Conservation (phyloP, 2,888 invertebrate genomes). For the Cecidostiba fungosa region DNA sequence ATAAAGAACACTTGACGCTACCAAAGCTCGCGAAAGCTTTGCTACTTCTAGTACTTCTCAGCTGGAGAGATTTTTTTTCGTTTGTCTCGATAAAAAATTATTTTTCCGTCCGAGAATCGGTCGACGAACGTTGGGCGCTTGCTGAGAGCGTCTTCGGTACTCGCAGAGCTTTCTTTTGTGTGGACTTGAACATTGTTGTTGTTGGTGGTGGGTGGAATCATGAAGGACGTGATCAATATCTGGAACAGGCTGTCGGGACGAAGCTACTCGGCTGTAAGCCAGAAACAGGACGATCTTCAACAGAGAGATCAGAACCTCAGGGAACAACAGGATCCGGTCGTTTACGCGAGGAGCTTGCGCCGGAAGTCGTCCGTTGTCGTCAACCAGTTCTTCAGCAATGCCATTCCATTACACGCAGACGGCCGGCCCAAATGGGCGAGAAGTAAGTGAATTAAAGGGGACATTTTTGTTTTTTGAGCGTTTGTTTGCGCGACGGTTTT, state of each 20-base stretch:
- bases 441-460: slow-evolving; percentile 78
- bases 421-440: slow-evolving; percentile 79
- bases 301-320: slow-evolving; percentile 23
- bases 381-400: slow-evolving; percentile 80
- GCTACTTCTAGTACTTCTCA: neutral
- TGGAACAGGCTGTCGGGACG: slow-evolving; percentile 82
- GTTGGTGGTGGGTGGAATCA: slow-evolving; percentile 69
- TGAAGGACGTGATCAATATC: slow-evolving; percentile 85
- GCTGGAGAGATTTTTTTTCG: neutral
- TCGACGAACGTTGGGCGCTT: neutral
- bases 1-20: neutral
- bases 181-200: neutral
- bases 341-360: slow-evolving; percentile 73
- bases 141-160: slow-evolving; percentile 31
- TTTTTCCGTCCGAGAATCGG: neutral
- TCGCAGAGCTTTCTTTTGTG: neutral
- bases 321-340: slow-evolving; percentile 18
- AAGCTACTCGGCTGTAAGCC: slow-evolving; percentile 83
- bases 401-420: slow-evolving; percentile 79
- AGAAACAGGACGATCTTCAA: slow-evolving; percentile 64
- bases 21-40: neutral
- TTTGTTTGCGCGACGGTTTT: too few species aligned
- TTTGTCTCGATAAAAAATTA: neutral
- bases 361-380: slow-evolving; percentile 79
- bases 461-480: too few species aligned